These are phyloP conservation scores for Miniopterus natalensis DNA, from an alignment of 2,113 vertebrate genomes.

Conservation along the genomic window DNA sequence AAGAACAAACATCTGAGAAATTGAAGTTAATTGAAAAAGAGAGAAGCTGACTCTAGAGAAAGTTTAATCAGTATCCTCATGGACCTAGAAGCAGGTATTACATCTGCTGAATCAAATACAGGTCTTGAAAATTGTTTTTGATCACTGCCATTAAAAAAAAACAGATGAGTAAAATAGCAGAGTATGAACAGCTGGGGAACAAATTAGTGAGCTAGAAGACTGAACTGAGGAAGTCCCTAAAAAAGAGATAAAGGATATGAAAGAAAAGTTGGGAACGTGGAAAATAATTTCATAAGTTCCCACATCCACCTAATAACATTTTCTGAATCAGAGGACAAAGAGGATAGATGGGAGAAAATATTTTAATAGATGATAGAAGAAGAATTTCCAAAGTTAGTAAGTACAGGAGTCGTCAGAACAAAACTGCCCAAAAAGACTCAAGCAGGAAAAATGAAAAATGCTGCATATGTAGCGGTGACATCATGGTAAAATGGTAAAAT, in stretches of 20 bases:
- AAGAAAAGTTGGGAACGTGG: background rate
- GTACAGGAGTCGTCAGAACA: background rate
- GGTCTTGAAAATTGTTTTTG: constrained; percentile 28
- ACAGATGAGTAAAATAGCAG: background rate
- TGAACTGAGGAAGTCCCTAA: background rate
- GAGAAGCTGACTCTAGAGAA: background rate
- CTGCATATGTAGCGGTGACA: background rate
- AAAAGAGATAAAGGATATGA: background rate
- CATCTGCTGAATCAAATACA: background rate
- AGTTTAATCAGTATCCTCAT: background rate
- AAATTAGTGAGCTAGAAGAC: background rate
- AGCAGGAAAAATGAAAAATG: background rate
- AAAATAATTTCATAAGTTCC: background rate
- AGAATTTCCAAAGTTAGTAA: constrained; percentile 3
- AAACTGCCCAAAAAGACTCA: background rate
- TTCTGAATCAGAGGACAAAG: background rate
- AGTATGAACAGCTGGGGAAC: background rate
- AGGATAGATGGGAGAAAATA: background rate
- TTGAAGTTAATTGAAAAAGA: background rate
- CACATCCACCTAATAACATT: background rate
- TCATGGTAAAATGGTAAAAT: background rate
- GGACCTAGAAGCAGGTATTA: background rate
- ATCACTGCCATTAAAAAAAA: background rate
- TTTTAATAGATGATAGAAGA: background rate
- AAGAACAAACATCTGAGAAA: constrained; percentile 29